Conservation (phyloP, 2,797 vertebrate genomes). For the Squalus acanthias region DNA sequence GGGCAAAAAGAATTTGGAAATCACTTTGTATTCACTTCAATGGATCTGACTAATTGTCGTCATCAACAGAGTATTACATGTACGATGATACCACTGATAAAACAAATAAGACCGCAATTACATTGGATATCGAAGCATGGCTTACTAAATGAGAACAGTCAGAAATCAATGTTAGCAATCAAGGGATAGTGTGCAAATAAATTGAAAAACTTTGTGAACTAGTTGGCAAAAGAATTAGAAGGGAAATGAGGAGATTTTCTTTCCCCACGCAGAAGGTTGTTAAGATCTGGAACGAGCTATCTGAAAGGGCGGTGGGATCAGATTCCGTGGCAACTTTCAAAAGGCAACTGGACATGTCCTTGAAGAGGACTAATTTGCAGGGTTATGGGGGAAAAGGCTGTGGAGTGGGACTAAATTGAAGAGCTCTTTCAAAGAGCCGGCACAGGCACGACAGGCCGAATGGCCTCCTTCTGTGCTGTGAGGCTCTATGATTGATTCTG, state of each 20-base stretch:
- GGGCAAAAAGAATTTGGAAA: background rate
- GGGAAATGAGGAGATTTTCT: too few species aligned
- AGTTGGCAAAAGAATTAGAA: background rate
- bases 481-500: background rate
- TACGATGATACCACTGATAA: background rate
- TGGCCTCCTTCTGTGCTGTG: too few species aligned
- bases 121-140: background rate
- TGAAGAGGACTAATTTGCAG: background rate
- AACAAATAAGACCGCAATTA: background rate
- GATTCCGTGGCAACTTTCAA: too few species aligned
- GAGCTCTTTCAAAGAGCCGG: background rate
- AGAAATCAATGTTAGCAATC: background rate
- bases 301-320: too few species aligned
- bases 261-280: too few species aligned
- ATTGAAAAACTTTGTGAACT: background rate
- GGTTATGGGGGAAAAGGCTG: background rate
- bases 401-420: background rate
- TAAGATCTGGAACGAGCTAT: too few species aligned
- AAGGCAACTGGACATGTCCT: background rate
- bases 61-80: background rate
- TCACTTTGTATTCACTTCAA: background rate
- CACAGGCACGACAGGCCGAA: too few species aligned
- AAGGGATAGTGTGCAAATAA: background rate
- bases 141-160: background rate
- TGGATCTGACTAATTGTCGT: background rate